Conservation (phyloP, 2,888 invertebrate species). For the Clanis bilineata region DNA sequence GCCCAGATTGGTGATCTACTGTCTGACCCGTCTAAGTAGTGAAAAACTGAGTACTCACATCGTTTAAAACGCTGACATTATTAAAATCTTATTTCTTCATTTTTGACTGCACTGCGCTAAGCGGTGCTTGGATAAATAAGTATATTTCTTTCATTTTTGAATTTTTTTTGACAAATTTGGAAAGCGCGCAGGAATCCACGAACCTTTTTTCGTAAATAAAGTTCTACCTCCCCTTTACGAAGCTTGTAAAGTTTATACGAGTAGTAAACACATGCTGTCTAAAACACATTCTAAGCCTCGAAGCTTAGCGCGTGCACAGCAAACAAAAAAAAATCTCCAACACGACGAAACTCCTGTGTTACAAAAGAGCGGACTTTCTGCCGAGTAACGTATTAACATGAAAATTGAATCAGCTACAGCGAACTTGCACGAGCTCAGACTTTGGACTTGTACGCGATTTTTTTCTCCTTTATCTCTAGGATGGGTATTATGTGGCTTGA, state of each 20-base stretch:
- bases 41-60: too few relatives aligned
- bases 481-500: not conserved
- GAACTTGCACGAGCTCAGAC: slow-evolving; percentile 46
- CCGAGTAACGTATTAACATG: slow-evolving; percentile 63
- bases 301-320: not conserved
- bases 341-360: slow-evolving; percentile 41
- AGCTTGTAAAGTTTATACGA: not conserved
- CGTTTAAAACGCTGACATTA: too few relatives aligned
- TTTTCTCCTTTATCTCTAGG: slow-evolving; percentile 20
- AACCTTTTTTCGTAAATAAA: too few relatives aligned
- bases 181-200: too few relatives aligned
- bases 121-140: too few relatives aligned
- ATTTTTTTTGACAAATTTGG: too few relatives aligned
- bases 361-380: slow-evolving; percentile 52
- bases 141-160: too few relatives aligned
- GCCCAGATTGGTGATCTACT: too few relatives aligned
- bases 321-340: slow-evolving; percentile 35
- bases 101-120: too few relatives aligned
- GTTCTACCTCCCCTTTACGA: not conserved
- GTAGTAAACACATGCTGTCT: not conserved
- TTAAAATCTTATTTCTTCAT: too few relatives aligned
- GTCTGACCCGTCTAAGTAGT: too few relatives aligned
- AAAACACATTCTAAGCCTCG: not conserved
- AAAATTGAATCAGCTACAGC: slow-evolving; percentile 67
- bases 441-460: slow-evolving; percentile 32